A percentile compares a stretch with the other conserved stretches of the same genome.
Conservation (phyloP, 2,888 invertebrate genomes). For the Tridacna gigas region DNA sequence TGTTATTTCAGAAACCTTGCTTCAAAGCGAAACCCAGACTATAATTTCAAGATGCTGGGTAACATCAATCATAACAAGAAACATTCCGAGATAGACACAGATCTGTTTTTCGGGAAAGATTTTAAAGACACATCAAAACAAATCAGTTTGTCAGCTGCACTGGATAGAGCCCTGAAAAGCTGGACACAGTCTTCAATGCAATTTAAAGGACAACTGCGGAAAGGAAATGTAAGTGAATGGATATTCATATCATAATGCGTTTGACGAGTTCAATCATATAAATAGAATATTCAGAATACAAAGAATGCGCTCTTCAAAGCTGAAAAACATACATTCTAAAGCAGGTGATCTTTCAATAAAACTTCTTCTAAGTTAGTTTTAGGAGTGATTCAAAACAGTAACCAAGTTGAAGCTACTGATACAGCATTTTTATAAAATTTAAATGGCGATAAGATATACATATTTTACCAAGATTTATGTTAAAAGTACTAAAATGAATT, state of each 20-base stretch:
- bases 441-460: no score
- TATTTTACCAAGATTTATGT: no score
- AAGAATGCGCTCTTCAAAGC: no score
- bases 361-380: neutral
- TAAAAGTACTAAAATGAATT: no score
- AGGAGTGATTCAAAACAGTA: no score
- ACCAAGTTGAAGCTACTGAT: no score
- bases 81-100: slow-evolving; percentile 59
- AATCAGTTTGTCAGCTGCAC: slow-evolving; percentile 48
- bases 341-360: no score
- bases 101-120: slow-evolving; percentile 64
- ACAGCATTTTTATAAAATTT: no score
- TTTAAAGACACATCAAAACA: slow-evolving; percentile 62
- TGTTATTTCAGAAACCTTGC: slow-evolving; percentile 53
- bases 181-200: slow-evolving; percentile 30
- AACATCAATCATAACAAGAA: slow-evolving; percentile 65
- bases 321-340: no score
- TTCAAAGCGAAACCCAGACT: slow-evolving; percentile 53
- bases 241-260: slow-evolving; percentile 14
- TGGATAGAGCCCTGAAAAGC: slow-evolving; percentile 55
- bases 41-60: slow-evolving; percentile 55
- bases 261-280: no score
- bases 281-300: no score
- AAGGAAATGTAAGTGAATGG: slow-evolving; percentile 50
- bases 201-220: slow-evolving; percentile 42